Conservation (phyloP, 1,140 invertebrate genomes). For the Episyrphus balteatus region DNA sequence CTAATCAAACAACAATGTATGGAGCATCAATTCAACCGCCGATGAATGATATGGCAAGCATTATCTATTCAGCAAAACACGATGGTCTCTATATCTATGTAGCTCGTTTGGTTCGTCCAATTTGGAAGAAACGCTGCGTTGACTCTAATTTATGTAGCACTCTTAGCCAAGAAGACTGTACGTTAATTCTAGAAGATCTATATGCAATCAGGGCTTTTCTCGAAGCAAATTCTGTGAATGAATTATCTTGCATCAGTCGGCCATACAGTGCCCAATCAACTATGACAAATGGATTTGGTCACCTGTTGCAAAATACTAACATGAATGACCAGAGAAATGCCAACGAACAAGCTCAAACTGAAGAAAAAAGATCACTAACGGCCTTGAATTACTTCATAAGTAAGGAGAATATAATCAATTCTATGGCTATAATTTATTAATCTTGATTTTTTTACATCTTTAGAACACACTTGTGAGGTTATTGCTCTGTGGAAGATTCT, state of each 20-base stretch:
- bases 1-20: background rate
- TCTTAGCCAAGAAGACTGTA: conserved; percentile 40
- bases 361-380: conserved; percentile 65
- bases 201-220: conserved; percentile 40
- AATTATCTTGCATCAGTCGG: conserved; percentile 19
- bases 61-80: conserved; percentile 58
- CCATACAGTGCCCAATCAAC: conserved; percentile 16
- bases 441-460: background rate
- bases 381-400: conserved; percentile 65
- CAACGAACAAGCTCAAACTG: conserved; percentile 36
- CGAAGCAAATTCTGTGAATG: conserved; percentile 32
- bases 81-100: conserved; percentile 88
- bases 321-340: conserved; percentile 33
- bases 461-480: conserved; percentile 72
- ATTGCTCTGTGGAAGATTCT: conserved; percentile 88
- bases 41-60: conserved; percentile 13
- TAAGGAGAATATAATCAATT: conserved; percentile 17
- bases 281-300: conserved; percentile 34
- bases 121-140: conserved; percentile 67
- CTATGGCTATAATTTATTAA: too few relatives aligned
- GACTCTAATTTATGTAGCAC: conserved; percentile 36
- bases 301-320: conserved; percentile 12
- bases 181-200: conserved; percentile 38
- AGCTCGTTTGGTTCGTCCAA: conserved; percentile 67
- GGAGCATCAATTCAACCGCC: conserved; percentile 9